A percentile compares a stretch with the other conserved stretches of the same genome.
Evolutionary conservation across 1,140 invertebrate species (phyloP).

Genomic region (Aradophagus sp.): DNA sequence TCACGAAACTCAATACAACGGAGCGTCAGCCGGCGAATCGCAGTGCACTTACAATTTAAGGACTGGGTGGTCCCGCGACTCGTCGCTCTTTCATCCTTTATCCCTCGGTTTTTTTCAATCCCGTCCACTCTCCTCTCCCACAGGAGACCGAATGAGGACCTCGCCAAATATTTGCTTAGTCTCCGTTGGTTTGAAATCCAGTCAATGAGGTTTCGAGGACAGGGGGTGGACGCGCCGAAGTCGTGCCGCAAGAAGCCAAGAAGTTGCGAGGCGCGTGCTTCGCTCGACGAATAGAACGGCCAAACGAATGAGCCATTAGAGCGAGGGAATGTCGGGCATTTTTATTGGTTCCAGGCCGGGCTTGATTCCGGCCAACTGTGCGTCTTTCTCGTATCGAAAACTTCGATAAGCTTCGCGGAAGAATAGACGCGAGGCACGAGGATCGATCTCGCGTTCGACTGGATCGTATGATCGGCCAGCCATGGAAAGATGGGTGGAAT

Average conservation of each 20-base stretch:
- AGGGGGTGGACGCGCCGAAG: conserved; percentile 29
- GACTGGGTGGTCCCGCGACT: conserved; percentile 47
- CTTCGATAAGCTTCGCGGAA: conserved; percentile 60
- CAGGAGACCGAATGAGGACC: conserved; percentile 62
- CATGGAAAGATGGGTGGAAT: conserved; percentile 43
- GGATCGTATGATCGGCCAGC: conserved; percentile 52
- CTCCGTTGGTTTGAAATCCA: conserved; percentile 54
- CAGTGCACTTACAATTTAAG: conserved; percentile 56
- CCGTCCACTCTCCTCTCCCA: conserved; percentile 32
- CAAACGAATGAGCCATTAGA: conserved; percentile 69
- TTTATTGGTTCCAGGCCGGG: conserved; percentile 66
- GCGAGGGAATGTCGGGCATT: conserved; percentile 68
- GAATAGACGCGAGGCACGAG: conserved; percentile 53
- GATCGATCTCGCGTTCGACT: conserved; percentile 31
- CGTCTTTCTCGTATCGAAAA: conserved; percentile 47
- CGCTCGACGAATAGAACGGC: conserved; percentile 53
- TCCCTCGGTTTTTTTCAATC: too few relatives aligned
- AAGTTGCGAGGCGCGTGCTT: conserved; percentile 58
- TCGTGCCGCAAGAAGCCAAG: conserved; percentile 53
- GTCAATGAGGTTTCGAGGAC: conserved; percentile 29
- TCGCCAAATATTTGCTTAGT: conserved; percentile 74
- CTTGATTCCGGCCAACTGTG: conserved; percentile 48
- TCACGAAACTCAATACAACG: too few relatives aligned
- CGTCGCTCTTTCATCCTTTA: conserved; percentile 17
- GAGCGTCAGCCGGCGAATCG: too few relatives aligned